phyloP scores from a whole-genome alignment of 2,888 invertebrate genomes.

The Hecatera dysodea region DNA sequence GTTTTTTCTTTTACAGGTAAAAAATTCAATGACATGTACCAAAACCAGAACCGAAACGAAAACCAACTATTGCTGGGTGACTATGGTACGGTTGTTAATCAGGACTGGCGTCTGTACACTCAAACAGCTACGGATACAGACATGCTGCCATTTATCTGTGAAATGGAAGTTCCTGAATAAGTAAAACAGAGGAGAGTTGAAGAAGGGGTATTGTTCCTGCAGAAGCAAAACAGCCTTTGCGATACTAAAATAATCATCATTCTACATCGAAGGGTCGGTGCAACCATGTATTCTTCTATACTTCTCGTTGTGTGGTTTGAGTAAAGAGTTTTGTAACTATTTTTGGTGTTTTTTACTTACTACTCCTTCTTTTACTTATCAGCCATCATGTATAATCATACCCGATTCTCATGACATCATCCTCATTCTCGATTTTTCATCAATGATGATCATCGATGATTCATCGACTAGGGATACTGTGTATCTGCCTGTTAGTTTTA shows the following conservation, averaged over 20 bases:
- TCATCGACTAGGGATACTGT: too few relatives aligned
- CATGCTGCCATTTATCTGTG: conserved; percentile 59
- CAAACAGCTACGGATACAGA: conserved; percentile 6
- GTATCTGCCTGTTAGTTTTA: too few relatives aligned
- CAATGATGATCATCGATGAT: too few relatives aligned
- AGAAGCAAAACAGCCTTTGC: neutral
- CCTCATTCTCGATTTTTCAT: too few relatives aligned
- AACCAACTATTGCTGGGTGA: neutral
- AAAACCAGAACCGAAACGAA: neutral
- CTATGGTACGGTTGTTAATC: conserved; percentile 24
- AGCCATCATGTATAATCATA: too few relatives aligned
- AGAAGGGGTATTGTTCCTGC: neutral
- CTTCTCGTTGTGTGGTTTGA: neutral
- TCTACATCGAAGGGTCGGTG: neutral
- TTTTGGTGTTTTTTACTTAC: too few relatives aligned
- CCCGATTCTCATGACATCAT: neutral
- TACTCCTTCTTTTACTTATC: too few relatives aligned
- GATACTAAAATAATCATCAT: neutral
- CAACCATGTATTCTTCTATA: neutral
- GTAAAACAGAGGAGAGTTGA: too few relatives aligned
- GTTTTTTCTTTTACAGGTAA: conserved; percentile 57
- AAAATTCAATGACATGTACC: conserved; percentile 52
- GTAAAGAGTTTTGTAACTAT: neutral
- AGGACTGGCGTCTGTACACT: neutral
- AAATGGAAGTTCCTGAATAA: conserved; percentile 47